phyloP scores from a whole-genome alignment of 2,113 vertebrate genomes.

The Sterrhoptilus dennistouni region DNA sequence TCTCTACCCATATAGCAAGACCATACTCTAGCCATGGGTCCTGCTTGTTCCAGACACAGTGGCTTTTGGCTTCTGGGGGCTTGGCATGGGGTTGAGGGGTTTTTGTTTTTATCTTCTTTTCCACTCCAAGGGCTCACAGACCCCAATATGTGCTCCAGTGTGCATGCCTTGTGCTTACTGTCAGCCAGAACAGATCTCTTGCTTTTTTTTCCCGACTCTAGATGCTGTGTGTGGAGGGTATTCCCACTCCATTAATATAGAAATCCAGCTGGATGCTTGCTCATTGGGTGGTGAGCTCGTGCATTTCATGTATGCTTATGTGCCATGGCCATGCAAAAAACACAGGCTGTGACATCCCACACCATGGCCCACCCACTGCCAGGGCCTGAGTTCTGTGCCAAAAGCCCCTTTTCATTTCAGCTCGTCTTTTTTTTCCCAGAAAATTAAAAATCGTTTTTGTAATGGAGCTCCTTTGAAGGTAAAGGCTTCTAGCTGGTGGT shows the following conservation, averaged over 20 bases:
- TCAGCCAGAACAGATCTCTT: not conserved
- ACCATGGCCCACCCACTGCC: not conserved
- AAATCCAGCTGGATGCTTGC: not conserved
- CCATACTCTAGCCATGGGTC: not conserved
- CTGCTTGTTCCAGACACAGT: not conserved
- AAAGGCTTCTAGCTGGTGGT: conserved; percentile 59
- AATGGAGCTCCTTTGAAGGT: conserved; percentile 49
- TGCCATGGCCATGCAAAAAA: not conserved
- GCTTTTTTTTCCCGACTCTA: not conserved
- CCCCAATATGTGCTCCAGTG: not conserved
- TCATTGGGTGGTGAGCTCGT: not conserved
- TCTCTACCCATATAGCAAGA: accelerated
- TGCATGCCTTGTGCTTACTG: not conserved
- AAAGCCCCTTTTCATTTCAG: not conserved
- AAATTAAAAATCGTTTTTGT: conserved; percentile 3
- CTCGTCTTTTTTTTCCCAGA: not conserved
- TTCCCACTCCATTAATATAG: conserved; percentile 45
- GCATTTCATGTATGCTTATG: not conserved
- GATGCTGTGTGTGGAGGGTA: not conserved
- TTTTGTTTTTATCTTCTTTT: not conserved
- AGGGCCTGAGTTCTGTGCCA: not conserved
- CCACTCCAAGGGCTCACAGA: not conserved
- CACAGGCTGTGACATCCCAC: not conserved
- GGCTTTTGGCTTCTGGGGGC: not conserved
- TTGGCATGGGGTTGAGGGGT: not conserved